Base-by-base conservation (phyloP, 2,797 vertebrate genomes). In the Oreonectes daqikongensis region DNA sequence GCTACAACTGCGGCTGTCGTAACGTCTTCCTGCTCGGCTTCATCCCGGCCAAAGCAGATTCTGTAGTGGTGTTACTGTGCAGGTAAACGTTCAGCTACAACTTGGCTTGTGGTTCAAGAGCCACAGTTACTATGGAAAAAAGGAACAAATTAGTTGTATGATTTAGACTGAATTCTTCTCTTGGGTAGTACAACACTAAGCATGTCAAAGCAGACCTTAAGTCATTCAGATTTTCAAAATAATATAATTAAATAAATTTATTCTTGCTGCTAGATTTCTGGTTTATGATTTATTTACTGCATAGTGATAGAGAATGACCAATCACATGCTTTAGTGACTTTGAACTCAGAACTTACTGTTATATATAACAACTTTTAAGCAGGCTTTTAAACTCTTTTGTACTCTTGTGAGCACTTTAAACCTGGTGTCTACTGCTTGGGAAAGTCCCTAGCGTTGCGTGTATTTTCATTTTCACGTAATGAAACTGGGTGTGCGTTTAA, bases 1-100 rank as follows among this genome's bases (percentile, higher is more conserved):
- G 97, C 20, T 99, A 99, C 87, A 99, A 99, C 90, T 99, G 97
- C 0, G 97, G 97, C 61, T 98, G 97, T 81, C 94, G 97, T 5
- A 99, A 99, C 0, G 96, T 99, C 63, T 99, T 99, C 88, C 95
- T 99, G 4, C 93, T 99, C 1, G 97, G 97, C 75, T 99, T 99
- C 87, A 99, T 99, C 86, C 97, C 97, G 0, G 97, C 97, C 42
- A 99, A 99, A 90, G 97, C 97, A 0, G 97, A 99, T 84, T 99
- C 97, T 0, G 96, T 99, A 18, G 97, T 99, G 17, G 97, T 99
- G 73, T 90, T 99, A 68, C 92, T 99, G 4, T 99, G 98, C 95
- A 96, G 97, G 98, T 97, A 82, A 86, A 59, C 17, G 14, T 57
- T 57, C 24, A 26, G 24, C 12, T 24, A 28, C 4, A 18, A 18